These are phyloP conservation scores for Chaetodon auriga DNA, from an alignment of 2,113 vertebrate species.

Conservation along the genomic window DNA sequence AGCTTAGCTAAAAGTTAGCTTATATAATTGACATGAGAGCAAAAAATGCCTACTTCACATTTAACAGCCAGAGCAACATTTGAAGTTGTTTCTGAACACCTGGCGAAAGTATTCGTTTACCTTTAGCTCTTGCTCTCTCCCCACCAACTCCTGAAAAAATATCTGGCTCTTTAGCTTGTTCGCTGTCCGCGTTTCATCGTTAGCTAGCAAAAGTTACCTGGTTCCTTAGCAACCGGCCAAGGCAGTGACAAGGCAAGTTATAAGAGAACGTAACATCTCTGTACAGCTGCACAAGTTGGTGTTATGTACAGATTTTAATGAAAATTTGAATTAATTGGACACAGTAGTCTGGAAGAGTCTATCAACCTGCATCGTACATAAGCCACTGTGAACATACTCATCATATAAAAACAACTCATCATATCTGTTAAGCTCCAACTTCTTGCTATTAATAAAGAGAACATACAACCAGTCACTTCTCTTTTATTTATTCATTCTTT, in stretches of 20 bases:
- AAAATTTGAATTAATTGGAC: background rate
- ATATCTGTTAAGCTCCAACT: no score
- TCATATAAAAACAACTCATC: no score
- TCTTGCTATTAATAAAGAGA: background rate
- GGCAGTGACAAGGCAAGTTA: background rate
- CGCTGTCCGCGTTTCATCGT: background rate
- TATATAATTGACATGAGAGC: background rate
- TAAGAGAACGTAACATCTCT: background rate
- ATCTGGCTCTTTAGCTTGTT: background rate
- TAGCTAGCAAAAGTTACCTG: background rate
- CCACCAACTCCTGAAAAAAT: background rate
- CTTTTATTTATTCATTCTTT: background rate
- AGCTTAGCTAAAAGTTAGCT: background rate
- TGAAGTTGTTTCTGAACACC: background rate
- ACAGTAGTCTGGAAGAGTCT: no score
- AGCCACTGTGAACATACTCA: background rate
- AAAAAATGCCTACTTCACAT: background rate
- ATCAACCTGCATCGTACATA: background rate
- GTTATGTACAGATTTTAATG: background rate
- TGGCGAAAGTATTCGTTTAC: no score
- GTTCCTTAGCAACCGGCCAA: no score
- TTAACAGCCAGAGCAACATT: background rate
- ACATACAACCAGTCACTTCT: background rate
- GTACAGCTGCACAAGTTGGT: background rate
- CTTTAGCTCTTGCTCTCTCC: background rate